Evolutionary conservation across 2,888 invertebrate species (phyloP).

Genomic region (Dolichomitus sp.): DNA sequence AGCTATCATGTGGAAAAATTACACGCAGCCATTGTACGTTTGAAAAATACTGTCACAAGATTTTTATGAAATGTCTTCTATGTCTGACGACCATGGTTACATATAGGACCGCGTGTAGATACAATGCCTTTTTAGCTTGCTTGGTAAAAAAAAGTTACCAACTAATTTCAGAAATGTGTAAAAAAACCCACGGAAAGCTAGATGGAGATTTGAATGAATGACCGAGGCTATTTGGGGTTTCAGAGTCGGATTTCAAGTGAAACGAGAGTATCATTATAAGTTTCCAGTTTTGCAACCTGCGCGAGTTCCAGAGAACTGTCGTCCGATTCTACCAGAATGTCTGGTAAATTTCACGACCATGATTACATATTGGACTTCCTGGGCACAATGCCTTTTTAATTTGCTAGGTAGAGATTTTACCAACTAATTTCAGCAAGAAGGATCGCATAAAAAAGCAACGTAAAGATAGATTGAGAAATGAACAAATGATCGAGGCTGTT

Average conservation of each 20-base stretch:
- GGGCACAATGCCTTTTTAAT: not conserved
- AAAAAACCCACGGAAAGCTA: not conserved
- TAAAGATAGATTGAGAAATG: not conserved
- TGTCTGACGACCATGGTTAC: not conserved
- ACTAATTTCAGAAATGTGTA: not conserved
- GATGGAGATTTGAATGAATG: conserved; percentile 7
- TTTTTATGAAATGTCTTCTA: not conserved
- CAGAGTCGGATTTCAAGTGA: conserved; percentile 15
- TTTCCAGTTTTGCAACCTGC: not conserved
- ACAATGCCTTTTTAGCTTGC: not conserved
- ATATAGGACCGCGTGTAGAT: not conserved
- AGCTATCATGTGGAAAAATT: conserved; percentile 17
- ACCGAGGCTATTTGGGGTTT: not conserved
- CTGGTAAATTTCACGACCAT: not conserved
- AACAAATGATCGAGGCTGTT: conserved; percentile 4
- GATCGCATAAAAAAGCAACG: not conserved
- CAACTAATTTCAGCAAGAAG: not conserved
- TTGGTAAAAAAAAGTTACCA: not conserved
- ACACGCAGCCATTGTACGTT: conserved; percentile 15
- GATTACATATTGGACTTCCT: not conserved
- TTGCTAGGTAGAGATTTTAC: not conserved
- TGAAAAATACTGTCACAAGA: conserved; percentile 5
- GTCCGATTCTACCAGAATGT: not conserved
- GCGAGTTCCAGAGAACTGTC: not conserved
- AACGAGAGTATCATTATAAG: conserved; percentile 19